Percentiles rank a stretch among this genome's conserved stretches.
phyloP scores from a whole-genome alignment of 1,140 invertebrate species.

The Drosophila virilis region DNA sequence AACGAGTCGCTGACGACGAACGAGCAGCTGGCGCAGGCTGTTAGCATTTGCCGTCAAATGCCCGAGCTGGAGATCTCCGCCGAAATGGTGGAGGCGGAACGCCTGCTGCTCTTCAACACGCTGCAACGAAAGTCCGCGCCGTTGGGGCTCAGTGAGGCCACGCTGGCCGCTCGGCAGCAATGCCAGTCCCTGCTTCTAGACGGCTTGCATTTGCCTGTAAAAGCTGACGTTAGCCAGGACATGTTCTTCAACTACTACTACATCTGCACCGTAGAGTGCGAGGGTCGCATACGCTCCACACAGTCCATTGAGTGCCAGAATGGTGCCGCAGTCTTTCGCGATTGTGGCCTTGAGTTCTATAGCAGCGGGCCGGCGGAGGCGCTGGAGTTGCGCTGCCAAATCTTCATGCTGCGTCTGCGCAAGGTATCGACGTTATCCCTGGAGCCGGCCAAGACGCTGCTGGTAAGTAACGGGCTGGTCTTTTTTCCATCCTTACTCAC shows the following conservation, averaged over 20 bases:
- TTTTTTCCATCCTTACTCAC: neutral
- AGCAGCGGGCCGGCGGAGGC: slow-evolving; percentile 40
- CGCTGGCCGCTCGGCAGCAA: slow-evolving; percentile 2
- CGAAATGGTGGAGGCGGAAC: slow-evolving; percentile 81
- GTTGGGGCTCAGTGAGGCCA: neutral
- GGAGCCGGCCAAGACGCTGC: slow-evolving; percentile 51
- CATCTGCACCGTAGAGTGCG: slow-evolving; percentile 75
- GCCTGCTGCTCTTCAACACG: slow-evolving; percentile 68
- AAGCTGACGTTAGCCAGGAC: slow-evolving; percentile 64
- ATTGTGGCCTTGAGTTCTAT: slow-evolving; percentile 74
- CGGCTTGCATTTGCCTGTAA: slow-evolving; percentile 65
- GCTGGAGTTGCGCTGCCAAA: slow-evolving; percentile 63
- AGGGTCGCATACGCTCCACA: slow-evolving; percentile 71
- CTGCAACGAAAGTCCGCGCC: slow-evolving; percentile 36
- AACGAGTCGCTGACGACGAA: slow-evolving; percentile 58
- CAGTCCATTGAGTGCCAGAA: slow-evolving; percentile 77
- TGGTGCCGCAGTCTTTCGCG: slow-evolving; percentile 65
- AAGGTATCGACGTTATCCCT: slow-evolving; percentile 71
- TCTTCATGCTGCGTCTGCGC: slow-evolving; percentile 77
- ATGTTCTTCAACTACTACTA: slow-evolving; percentile 82
- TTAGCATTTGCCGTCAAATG: slow-evolving; percentile 75
- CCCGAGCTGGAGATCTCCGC: slow-evolving; percentile 75
- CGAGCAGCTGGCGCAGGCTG: slow-evolving; percentile 70
- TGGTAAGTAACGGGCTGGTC: slow-evolving; percentile 43
- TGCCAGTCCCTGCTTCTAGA: slow-evolving; percentile 63